Conservation (phyloP, 1,140 invertebrate species). For the Carposina sasakii region DNA sequence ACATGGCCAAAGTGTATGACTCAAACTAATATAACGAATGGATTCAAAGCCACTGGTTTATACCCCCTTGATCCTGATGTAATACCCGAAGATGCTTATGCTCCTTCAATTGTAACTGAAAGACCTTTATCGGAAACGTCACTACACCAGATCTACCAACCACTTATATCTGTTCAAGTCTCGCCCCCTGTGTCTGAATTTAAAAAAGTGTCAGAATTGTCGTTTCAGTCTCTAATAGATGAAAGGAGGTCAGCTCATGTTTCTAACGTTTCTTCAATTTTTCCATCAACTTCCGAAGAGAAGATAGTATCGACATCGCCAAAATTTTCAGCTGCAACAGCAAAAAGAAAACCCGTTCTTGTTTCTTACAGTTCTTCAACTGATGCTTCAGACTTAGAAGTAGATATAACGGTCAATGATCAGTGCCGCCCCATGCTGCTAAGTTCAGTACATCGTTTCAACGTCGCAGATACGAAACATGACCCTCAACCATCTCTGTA, state of each 20-base stretch:
- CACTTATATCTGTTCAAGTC: neutral
- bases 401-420: neutral
- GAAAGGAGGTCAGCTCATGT: neutral
- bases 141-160: constrained; percentile 16
- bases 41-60: constrained; percentile 28
- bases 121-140: constrained; percentile 3
- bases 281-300: neutral
- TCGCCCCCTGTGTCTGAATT: too few species aligned
- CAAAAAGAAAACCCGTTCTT: constrained; percentile 1
- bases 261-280: neutral
- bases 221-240: too few species aligned
- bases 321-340: neutral
- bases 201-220: too few species aligned
- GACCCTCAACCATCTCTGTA: neutral
- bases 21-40: constrained; percentile 23
- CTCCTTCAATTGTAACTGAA: constrained; percentile 19
- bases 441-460: neutral
- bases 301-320: neutral
- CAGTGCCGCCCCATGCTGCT: neutral
- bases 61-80: constrained; percentile 21
- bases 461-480: neutral
- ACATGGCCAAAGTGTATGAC: constrained; percentile 29
- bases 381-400: neutral
- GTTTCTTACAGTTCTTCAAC: neutral
- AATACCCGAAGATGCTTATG: constrained; percentile 19